Base-by-base conservation (phyloP, 2,888 invertebrate species). In the Mythimna impura region DNA sequence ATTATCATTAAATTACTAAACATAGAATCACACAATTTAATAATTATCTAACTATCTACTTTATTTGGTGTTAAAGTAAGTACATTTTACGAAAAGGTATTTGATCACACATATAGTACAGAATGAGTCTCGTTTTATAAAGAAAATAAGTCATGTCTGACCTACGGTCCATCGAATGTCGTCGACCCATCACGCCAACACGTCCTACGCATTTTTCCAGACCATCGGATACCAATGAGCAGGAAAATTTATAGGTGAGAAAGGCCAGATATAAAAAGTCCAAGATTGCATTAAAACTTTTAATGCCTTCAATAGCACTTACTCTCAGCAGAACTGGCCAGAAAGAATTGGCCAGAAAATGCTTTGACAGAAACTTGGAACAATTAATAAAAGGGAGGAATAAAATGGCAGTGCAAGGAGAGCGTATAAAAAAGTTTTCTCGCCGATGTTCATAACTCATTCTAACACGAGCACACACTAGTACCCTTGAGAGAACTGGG, bases 401-500 rank as follows among this genome's bases (percentile, higher is more conserved):
- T 75, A 70, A 76, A 81, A 78, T 81, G 67, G 62, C 57, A 70
- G 47, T 81, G 79, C 70, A 78, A 63, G 81, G 78, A 82, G 80
- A 82, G 81, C 80, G 69, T 85, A 87, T 85, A 87, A 84, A 88
- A 89, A 89, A 82, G 75, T 84, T 84, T 82, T 70, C 75, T 83
- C 86, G 81, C 77, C 76, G 81, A 81, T 88, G 88, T 88, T 90
- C 89, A 91, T 90, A 89, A 91, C 88, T 91, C 91, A 90, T 90
- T 89, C 89, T 90, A 89, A 89, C 86, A 89, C 77, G 81, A 83
- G 85, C 84, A 80, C 83, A 86, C 84, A 86, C 84, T 81, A 89
- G 90, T 83, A 89, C 89, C 88, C 89, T 89, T 85, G 86, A 87
- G 83, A 78, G 82, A 85, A 86, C 86, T 86, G 80, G 76, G 83